Percentiles rank a stretch among this genome's conserved stretches.
Evolutionary conservation across 2,113 vertebrate genomes (phyloP).

Genomic region (Rhinolophus ferrumequinum): DNA sequence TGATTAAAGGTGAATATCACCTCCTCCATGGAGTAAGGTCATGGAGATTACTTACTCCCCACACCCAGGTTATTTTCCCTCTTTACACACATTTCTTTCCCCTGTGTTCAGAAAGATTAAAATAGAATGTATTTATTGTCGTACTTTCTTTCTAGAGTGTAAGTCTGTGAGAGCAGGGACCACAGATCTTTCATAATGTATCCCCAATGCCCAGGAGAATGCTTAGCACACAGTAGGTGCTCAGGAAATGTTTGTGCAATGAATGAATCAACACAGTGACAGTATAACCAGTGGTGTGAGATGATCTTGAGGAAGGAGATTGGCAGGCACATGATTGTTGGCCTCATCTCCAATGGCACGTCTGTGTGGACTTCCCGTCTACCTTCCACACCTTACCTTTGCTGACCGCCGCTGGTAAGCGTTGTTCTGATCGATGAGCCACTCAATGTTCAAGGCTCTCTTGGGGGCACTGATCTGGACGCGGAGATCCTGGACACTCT

Average conservation of each 20-base stretch:
- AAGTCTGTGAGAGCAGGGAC: neutral
- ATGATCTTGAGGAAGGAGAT: neutral
- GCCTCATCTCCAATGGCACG: neutral
- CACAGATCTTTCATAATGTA: neutral
- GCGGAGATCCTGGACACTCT: conserved; percentile 65
- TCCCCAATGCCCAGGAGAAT: neutral
- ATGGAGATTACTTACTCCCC: neutral
- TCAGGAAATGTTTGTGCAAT: neutral
- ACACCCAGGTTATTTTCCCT: neutral
- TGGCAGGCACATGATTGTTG: neutral
- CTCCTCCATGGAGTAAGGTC: neutral
- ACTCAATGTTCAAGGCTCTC: conserved; percentile 24
- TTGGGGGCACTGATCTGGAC: conserved; percentile 81
- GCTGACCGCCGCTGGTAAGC: conserved; percentile 30
- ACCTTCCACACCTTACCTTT: neutral
- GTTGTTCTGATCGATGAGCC: neutral
- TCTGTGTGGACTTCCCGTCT: neutral
- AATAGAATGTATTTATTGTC: neutral
- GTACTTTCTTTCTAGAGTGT: neutral
- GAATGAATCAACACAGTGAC: neutral
- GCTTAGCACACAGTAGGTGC: neutral
- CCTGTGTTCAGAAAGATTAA: neutral
- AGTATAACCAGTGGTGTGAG: neutral
- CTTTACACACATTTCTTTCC: neutral
- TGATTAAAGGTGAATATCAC: neutral